Conservation (phyloP, 2,797 vertebrate genomes). For the Falco peregrinus region DNA sequence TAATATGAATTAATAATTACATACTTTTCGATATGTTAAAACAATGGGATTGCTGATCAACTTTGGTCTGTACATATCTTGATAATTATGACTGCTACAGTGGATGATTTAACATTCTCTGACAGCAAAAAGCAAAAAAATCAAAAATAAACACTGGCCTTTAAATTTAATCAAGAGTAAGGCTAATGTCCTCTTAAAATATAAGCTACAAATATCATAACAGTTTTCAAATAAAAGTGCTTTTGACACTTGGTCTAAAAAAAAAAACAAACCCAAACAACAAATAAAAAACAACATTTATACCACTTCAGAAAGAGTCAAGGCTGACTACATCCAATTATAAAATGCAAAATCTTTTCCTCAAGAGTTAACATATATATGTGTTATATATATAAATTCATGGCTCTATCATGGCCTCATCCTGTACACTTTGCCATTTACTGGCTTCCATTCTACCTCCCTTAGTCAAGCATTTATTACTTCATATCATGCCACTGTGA, state of each 20-base stretch:
- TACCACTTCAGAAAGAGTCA: constrained; percentile 68
- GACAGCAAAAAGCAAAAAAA: constrained; percentile 61
- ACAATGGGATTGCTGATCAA: constrained; percentile 62
- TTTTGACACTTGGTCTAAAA: constrained; percentile 72
- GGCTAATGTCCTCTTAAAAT: constrained; percentile 73
- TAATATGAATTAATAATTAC: constrained; percentile 56
- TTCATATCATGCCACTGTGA: constrained; percentile 51
- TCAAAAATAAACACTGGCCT: constrained; percentile 65
- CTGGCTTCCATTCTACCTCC: constrained; percentile 55
- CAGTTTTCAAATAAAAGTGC: constrained; percentile 75
- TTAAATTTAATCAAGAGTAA: constrained; percentile 62
- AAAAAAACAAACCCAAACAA: background rate
- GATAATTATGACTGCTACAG: constrained; percentile 68
- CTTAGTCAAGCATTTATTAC: constrained; percentile 57
- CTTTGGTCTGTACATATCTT: constrained; percentile 80
- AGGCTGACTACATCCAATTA: constrained; percentile 73
- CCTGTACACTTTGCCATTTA: constrained; percentile 63
- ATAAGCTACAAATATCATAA: constrained; percentile 68
- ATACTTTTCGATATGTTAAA: constrained; percentile 52
- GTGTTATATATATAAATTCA: constrained; percentile 76
- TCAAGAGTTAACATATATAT: constrained; percentile 73
- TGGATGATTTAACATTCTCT: constrained; percentile 69
- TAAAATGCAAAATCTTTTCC: constrained; percentile 73
- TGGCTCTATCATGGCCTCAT: constrained; percentile 66
- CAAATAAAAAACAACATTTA: constrained; percentile 43